A percentile compares a stretch with the other conserved stretches of the same genome.
phyloP scores from a whole-genome alignment of 2,113 vertebrate genomes.

The Bothrops jararaca region DNA sequence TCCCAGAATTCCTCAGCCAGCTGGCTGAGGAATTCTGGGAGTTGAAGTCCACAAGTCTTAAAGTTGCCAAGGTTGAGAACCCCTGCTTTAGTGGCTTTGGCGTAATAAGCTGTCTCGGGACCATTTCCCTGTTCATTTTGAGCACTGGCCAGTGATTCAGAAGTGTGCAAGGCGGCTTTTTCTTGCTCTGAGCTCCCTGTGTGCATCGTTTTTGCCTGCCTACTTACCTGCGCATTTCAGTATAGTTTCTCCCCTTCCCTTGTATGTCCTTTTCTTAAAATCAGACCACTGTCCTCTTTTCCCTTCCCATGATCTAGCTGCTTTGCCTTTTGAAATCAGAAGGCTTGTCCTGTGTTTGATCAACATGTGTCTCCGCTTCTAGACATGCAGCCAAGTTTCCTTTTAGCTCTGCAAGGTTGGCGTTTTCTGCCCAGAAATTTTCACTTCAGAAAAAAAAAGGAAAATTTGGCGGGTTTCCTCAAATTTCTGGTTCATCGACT shows the following conservation, averaged over 20 bases:
- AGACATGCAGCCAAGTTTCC: constrained; percentile 56
- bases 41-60: too few species aligned
- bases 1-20: too few species aligned
- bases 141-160: neutral
- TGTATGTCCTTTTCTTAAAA: constrained; percentile 58
- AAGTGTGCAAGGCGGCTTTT: neutral
- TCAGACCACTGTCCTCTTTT: constrained; percentile 45
- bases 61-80: too few species aligned
- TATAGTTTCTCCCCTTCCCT: constrained; percentile 44
- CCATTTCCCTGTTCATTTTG: neutral
- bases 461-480: constrained; percentile 45
- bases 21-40: too few species aligned
- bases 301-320: constrained; percentile 16
- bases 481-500: constrained; percentile 44
- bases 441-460: constrained; percentile 15
- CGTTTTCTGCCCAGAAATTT: constrained; percentile 33
- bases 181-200: neutral
- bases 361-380: constrained; percentile 59
- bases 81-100: neutral
- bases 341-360: constrained; percentile 56
- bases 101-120: neutral
- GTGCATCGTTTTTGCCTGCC: neutral
- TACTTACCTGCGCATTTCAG: constrained; percentile 33
- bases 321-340: constrained; percentile 53
- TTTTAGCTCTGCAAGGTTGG: constrained; percentile 56